Evolutionary conservation across 2,797 vertebrate genomes (phyloP), one percentile per base, ranked within the genome.

Genomic region (Anniella stebbinsi): DNA sequence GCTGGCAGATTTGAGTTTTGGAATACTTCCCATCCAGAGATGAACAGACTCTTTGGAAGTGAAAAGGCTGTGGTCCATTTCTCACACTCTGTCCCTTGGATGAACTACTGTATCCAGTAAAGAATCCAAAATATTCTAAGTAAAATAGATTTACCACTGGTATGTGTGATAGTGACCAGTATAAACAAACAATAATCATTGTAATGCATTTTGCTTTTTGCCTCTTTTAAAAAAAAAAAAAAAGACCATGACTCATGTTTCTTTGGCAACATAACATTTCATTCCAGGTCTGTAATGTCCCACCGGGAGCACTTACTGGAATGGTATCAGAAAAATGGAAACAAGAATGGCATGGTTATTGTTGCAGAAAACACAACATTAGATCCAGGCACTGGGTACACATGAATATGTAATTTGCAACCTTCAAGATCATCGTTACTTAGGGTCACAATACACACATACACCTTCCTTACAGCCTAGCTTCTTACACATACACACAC

Each of bases 351-450:
- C 10, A 78, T 60, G 9, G 51, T 15, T 80, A 38, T 88, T 7
- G 10, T 1, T 93, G 81, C 63, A 77, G 89, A 93, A 85, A 93
- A 86, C 87, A 93, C 23, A 91, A 95, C 41, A 91, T 92, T 90
- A 92, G 45, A 0, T 90, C 60, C 88, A 95, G 88, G 87, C 92
- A 88, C 87, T 93, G 75, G 30, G 66, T 1, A 0, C 84, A 92
- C 82, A 89, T 51, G 80, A 83, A 93, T 90, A 93, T 91, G 38
- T 63, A 91, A 91, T 86, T 90, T 82, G 75, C 88, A 86, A 45
- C 66, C 81, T 78, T 63, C 48, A 80, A 86, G n/a, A 30, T 92
- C 73, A 92, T 30, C 51, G 1, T 57, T 86, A 1, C 36, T 81
- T 72, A n/a, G 33, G 11, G 0, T 60, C 88, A 88, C 63, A 89